Conservation (phyloP, 1,140 invertebrate genomes). For the Trichonephila inaurata region DNA sequence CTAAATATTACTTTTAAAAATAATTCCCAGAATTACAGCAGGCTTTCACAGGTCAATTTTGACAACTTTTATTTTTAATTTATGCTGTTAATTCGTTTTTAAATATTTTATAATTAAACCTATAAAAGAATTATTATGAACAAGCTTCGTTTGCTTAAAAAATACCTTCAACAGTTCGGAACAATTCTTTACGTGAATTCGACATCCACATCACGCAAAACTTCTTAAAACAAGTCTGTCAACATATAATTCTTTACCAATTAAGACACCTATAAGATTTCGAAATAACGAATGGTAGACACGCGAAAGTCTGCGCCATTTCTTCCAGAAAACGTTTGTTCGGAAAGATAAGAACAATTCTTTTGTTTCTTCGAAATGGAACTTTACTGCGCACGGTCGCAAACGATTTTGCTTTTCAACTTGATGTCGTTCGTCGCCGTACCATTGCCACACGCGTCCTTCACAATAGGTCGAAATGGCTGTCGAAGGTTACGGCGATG, state of each 20-base stretch:
- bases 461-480: constrained; percentile 21
- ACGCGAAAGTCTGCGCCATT: not conserved
- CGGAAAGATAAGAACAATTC: constrained; percentile 7
- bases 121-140: no score
- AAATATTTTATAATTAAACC: no score
- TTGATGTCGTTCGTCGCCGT: not conserved
- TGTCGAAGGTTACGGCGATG: constrained; percentile 29
- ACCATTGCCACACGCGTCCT: constrained; percentile 32
- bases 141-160: no score
- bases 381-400: not conserved
- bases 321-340: not conserved
- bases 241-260: not conserved
- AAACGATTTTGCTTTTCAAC: not conserved
- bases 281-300: not conserved
- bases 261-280: constrained; percentile 3
- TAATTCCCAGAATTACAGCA: no score
- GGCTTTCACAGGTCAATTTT: no score
- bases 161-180: no score
- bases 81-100: no score
- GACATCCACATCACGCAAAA: not conserved
- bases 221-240: not conserved
- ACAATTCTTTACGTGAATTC: no score
- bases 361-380: not conserved
- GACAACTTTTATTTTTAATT: no score
- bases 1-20: no score